Conservation (phyloP, 2,113 vertebrate species). For the Thunnus maccoyii region DNA sequence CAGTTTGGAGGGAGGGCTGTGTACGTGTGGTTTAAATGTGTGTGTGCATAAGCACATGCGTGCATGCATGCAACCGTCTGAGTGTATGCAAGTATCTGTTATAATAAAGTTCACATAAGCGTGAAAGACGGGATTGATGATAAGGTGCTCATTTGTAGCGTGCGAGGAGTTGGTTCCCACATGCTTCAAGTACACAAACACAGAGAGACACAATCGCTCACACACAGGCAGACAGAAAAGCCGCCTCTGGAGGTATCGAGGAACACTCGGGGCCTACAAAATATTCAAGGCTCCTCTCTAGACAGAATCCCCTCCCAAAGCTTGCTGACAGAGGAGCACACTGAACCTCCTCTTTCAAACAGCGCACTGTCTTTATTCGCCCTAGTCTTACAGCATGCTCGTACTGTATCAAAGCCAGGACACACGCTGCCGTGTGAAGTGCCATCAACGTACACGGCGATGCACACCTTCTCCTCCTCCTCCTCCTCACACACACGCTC, state of each 20-base stretch:
- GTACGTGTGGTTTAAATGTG: not conserved
- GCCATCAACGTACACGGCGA: constrained; percentile 67
- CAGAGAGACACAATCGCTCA: constrained; percentile 38
- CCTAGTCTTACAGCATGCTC: constrained; percentile 51
- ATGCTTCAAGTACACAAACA: constrained; percentile 51
- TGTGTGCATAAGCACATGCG: constrained; percentile 10
- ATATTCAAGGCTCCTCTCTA: constrained; percentile 63
- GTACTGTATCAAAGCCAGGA: constrained; percentile 74
- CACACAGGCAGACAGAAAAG: constrained; percentile 49
- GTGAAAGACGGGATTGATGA: constrained; percentile 74
- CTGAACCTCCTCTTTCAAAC: constrained; percentile 72
- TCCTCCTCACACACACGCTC: not conserved
- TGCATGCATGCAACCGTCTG: constrained; percentile 4
- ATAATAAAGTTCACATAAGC: constrained; percentile 71
- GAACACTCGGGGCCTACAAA: constrained; percentile 63
- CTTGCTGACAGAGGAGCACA: constrained; percentile 61
- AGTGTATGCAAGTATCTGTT: constrained; percentile 50
- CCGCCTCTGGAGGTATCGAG: constrained; percentile 56
- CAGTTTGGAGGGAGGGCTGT: constrained; percentile 35
- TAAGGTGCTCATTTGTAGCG: constrained; percentile 75
- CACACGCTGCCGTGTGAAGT: constrained; percentile 74
- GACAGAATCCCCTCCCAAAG: constrained; percentile 69
- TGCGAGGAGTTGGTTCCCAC: constrained; percentile 45
- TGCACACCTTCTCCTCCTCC: constrained; percentile 50
- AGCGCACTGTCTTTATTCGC: constrained; percentile 48